phyloP scores from a whole-genome alignment of 1,140 invertebrate species.

The Cyclina sinensis region DNA sequence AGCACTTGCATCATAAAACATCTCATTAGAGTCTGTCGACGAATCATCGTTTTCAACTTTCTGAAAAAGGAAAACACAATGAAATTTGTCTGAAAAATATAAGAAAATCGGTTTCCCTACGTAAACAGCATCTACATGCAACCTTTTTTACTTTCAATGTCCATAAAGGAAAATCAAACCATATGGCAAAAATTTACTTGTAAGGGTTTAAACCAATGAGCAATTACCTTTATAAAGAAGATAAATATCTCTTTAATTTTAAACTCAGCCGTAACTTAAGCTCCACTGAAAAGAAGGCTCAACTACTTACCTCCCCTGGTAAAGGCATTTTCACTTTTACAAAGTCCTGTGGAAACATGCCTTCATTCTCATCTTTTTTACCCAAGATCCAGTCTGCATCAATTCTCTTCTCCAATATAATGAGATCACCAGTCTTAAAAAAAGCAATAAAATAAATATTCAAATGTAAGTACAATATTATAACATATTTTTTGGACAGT shows the following conservation, averaged over 20 bases:
- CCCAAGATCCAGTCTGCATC: constrained; percentile 94
- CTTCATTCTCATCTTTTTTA: constrained; percentile 89
- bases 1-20: constrained; percentile 37
- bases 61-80: background rate
- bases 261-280: too few relatives aligned
- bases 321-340: constrained; percentile 92
- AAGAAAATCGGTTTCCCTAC: too few relatives aligned
- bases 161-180: too few relatives aligned
- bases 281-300: too few relatives aligned
- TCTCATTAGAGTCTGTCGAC: constrained; percentile 47
- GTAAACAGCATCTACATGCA: too few relatives aligned
- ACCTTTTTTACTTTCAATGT: too few relatives aligned
- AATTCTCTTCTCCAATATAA: constrained; percentile 90
- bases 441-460: background rate
- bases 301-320: constrained; percentile 74
- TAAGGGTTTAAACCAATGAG: too few relatives aligned
- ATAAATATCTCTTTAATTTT: too few relatives aligned
- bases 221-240: too few relatives aligned
- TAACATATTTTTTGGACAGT: too few relatives aligned
- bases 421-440: constrained; percentile 90
- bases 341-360: constrained; percentile 94
- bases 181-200: too few relatives aligned
- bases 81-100: background rate
- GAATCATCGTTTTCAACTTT: constrained; percentile 23
- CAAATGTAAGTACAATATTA: too few relatives aligned